Evolutionary conservation across 2,113 vertebrate species (phyloP), one percentile per base, ranked within the genome.

Genomic region (Theristicus caerulescens): DNA sequence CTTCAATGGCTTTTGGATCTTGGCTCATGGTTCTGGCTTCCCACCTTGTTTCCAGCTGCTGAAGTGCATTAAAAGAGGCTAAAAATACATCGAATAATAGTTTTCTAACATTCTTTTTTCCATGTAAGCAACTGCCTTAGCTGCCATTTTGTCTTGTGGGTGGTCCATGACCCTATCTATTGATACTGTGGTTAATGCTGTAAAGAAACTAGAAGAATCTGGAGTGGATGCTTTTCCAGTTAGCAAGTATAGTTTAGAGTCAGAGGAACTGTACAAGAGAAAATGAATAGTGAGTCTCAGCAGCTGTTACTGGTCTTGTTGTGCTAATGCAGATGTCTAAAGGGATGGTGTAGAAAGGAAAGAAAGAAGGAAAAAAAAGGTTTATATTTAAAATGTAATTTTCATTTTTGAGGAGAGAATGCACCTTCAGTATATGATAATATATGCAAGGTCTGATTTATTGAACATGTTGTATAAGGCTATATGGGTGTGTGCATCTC

Each of bases 31-130:
- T 49, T 44, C 82, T 94, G 95, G 32, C 93, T 88, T 47, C 87
- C 93, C 84, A 88, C 91, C 89, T 95, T 92, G 65, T 49, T 90
- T 94, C 86, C 91, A 97, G 94, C 94, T 95, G 95, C 92, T 92
- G 19, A 85, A 95, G 44, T 85, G 69, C 64, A 58, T 96, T 84
- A 44, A 64, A 91, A 84, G 72, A 78, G 46, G 46, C 64, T 94
- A 86, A 96, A 96, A 96, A 97, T 84, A 94, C 66, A 89, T 93
- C 70, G 76, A 6, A 82, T 65, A 6, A 82, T 65, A 20, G 2
- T 49, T 84, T 55, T 61, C 74, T 71, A 10, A 69, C 46, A 5
- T 91, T 25, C 11, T 32, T 94, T 92, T 76, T 83, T 64, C 81
- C 26, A 7, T 77, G 70, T 91, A 38, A 90, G 52, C 21, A 57